Evolutionary conservation across 2,113 vertebrate genomes (phyloP).

Genomic region (Dipodomys merriami): DNA sequence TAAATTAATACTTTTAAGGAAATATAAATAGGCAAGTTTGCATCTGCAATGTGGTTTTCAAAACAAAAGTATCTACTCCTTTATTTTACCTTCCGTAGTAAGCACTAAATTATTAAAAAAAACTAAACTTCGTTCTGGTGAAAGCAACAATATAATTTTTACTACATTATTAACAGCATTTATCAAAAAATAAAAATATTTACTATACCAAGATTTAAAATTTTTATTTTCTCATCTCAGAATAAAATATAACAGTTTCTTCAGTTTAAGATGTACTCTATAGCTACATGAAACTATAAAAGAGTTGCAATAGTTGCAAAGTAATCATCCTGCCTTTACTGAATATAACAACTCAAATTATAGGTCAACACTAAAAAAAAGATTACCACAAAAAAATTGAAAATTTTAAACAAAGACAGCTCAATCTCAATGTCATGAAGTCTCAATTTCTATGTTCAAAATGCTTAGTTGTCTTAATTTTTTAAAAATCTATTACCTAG

Average conservation of each 20-base stretch:
- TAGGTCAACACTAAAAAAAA: conserved; percentile 46
- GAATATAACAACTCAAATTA: conserved; percentile 40
- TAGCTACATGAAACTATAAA: too few relatives aligned
- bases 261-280: conserved; percentile 57
- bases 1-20: conserved; percentile 49
- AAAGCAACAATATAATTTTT: conserved; percentile 38
- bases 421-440: neutral
- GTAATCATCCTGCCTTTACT: conserved; percentile 29
- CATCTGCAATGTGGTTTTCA: conserved; percentile 25
- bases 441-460: conserved; percentile 37
- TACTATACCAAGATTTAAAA: conserved; percentile 13
- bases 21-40: conserved; percentile 23
- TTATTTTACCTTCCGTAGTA: neutral
- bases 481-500: neutral
- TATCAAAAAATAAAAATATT: neutral
- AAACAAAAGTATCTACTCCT: conserved; percentile 15
- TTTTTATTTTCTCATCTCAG: conserved; percentile 42
- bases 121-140: conserved; percentile 43
- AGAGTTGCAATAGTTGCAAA: neutral
- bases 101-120: conserved; percentile 44
- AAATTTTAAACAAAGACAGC: conserved; percentile 56
- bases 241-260: conserved; percentile 35
- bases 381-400: conserved; percentile 52
- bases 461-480: neutral
- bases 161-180: conserved; percentile 26